Evolutionary conservation across 2,113 vertebrate species (phyloP).

Genomic region (Cottus gobio): DNA sequence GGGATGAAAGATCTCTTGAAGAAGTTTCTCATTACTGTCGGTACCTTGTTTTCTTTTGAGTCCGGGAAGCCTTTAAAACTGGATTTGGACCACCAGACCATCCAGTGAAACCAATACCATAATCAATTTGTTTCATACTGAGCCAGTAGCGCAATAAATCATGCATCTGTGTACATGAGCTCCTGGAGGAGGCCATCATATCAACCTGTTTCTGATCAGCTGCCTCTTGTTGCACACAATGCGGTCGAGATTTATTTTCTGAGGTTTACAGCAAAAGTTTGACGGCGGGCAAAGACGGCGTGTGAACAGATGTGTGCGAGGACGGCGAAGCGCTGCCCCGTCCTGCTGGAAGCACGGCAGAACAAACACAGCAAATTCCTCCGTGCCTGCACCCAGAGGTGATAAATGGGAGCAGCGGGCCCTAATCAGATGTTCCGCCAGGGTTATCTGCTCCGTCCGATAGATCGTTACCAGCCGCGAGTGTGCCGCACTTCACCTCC

Average conservation of each 20-base stretch:
- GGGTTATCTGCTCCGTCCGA: conserved; percentile 63
- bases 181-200: background rate
- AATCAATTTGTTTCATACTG: background rate
- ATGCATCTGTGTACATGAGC: conserved; percentile 4
- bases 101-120: background rate
- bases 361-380: conserved; percentile 65
- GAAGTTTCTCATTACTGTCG: background rate
- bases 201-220: conserved; percentile 22
- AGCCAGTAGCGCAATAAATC: background rate
- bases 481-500: conserved; percentile 65
- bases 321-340: conserved; percentile 11
- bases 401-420: conserved; percentile 69
- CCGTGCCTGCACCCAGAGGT: conserved; percentile 54
- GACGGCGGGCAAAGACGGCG: background rate
- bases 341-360: conserved; percentile 11
- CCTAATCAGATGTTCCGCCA: conserved; percentile 74
- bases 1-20: background rate
- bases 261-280: background rate
- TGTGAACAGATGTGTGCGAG: conserved; percentile 33
- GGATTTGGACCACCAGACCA: conserved; percentile 2
- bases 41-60: background rate
- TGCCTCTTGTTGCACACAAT: conserved; percentile 13
- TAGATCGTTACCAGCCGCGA: conserved; percentile 65
- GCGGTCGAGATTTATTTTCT: background rate
- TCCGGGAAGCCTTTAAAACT: conserved; percentile 3